Conservation (phyloP, 1,140 invertebrate genomes). For the Reticulitermes speratus region DNA sequence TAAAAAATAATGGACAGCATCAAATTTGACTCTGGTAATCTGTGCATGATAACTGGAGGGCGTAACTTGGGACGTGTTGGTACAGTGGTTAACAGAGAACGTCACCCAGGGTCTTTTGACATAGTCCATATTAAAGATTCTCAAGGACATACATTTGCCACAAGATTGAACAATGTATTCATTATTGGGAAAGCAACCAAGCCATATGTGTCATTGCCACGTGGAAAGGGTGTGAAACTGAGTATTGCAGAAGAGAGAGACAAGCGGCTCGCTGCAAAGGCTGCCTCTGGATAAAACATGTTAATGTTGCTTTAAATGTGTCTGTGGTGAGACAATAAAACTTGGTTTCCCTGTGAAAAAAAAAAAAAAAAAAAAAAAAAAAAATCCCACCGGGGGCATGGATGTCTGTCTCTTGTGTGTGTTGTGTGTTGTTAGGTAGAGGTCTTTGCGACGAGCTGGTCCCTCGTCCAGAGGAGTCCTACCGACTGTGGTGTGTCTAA, state of each 20-base stretch:
- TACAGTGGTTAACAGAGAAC: conserved; percentile 92
- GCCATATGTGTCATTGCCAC: conserved; percentile 94
- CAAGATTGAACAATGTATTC: conserved; percentile 97
- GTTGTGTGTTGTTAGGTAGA: too few species aligned
- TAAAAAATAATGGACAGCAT: conserved; percentile 98
- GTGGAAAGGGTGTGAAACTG: conserved; percentile 95
- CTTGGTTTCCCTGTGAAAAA: neutral
- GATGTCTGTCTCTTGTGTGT: too few species aligned
- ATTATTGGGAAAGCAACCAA: conserved; percentile 98
- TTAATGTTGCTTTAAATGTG: neutral
- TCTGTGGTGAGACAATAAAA: neutral
- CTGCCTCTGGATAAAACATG: conserved; percentile 41
- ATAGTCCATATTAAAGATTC: conserved; percentile 98
- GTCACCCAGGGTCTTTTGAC: conserved; percentile 98
- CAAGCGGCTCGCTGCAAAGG: conserved; percentile 88
- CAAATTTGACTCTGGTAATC: conserved; percentile 95
- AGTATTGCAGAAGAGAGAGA: conserved; percentile 98
- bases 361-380: too few species aligned
- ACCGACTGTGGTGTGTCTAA: too few species aligned
- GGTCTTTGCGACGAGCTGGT: too few species aligned
- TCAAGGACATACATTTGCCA: conserved; percentile 95
- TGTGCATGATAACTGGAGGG: conserved; percentile 99
- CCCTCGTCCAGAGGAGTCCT: too few species aligned
- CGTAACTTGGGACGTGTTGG: conserved; percentile 99
- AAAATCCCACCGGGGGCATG: too few species aligned